Percentiles rank a stretch among this genome's conserved stretches.
Conservation (phyloP, 2,113 vertebrate species). For the Apistogramma diplotaenia region DNA sequence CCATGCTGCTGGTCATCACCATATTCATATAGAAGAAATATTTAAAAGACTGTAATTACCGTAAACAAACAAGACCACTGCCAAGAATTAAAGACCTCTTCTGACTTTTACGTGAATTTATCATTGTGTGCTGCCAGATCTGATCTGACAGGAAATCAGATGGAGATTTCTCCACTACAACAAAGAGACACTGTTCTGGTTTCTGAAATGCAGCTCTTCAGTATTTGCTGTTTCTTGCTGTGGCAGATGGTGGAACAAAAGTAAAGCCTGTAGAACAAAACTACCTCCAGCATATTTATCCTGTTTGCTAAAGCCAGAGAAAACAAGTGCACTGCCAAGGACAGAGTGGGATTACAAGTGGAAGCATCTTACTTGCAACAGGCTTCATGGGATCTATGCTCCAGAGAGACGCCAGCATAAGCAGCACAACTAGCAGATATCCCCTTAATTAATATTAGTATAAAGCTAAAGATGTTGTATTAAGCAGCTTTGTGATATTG, state of each 20-base stretch:
- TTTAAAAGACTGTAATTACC: background rate
- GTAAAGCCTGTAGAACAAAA: constrained; percentile 27
- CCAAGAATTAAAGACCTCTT: background rate
- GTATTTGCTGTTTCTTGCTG: constrained; percentile 5
- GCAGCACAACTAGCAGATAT: background rate
- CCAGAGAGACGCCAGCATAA: background rate
- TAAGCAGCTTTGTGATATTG: background rate
- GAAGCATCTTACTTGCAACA: constrained; percentile 10
- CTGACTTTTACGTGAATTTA: background rate
- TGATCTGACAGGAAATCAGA: constrained; percentile 22
- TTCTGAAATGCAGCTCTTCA: constrained; percentile 9
- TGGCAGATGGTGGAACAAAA: constrained; percentile 55
- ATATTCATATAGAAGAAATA: background rate
- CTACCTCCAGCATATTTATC: constrained; percentile 38
- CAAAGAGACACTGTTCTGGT: constrained; percentile 49
- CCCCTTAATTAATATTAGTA: background rate
- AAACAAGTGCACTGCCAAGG: constrained; percentile 36
- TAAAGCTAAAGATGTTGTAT: background rate
- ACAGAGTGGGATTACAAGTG: constrained; percentile 5
- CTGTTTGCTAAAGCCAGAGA: constrained; percentile 35
- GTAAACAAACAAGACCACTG: background rate
- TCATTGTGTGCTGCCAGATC: background rate
- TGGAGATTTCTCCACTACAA: constrained; percentile 16
- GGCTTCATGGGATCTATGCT: constrained; percentile 19
- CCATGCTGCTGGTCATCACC: background rate